Evolutionary conservation across 2,888 invertebrate species (phyloP).

Genomic region (Epistrophe eligans): DNA sequence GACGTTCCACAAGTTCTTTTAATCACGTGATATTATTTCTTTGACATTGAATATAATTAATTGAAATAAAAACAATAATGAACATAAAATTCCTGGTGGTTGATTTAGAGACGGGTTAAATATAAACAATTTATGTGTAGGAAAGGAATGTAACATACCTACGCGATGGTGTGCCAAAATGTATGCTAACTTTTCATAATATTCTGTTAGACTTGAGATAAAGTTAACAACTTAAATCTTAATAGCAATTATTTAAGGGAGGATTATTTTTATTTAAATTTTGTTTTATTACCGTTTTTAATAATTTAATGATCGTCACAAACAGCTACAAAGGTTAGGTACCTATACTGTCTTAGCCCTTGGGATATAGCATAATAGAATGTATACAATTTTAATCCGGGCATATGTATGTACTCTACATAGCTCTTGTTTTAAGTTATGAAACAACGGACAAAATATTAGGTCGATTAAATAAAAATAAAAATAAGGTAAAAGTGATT

Average conservation of each 20-base stretch:
- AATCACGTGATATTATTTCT: constrained; percentile 45
- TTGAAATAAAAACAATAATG: not conserved
- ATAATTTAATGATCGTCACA: constrained; percentile 33
- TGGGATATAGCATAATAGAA: not conserved
- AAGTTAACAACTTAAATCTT: constrained; percentile 35
- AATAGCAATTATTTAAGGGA: constrained; percentile 2
- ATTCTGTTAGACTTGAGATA: constrained; percentile 23
- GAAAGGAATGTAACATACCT: not conserved
- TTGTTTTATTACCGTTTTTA: constrained; percentile 32
- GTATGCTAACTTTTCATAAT: not conserved
- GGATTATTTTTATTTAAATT: constrained; percentile 50
- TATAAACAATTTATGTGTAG: not conserved
- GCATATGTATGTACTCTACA: too few relatives aligned
- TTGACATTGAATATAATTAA: constrained; percentile 36
- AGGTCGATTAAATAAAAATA: not conserved
- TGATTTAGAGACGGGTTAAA: not conserved
- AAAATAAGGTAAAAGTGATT: not conserved
- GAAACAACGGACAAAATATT: constrained; percentile 10
- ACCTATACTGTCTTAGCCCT: not conserved
- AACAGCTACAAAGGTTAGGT: not conserved
- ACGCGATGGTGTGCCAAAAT: not conserved
- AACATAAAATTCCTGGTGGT: not conserved
- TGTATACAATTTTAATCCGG: constrained; percentile 10
- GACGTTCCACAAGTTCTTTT: constrained; percentile 43
- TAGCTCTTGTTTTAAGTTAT: not conserved